Evolutionary conservation across 2,113 vertebrate genomes (phyloP).

Genomic region (Thermophis baileyi): DNA sequence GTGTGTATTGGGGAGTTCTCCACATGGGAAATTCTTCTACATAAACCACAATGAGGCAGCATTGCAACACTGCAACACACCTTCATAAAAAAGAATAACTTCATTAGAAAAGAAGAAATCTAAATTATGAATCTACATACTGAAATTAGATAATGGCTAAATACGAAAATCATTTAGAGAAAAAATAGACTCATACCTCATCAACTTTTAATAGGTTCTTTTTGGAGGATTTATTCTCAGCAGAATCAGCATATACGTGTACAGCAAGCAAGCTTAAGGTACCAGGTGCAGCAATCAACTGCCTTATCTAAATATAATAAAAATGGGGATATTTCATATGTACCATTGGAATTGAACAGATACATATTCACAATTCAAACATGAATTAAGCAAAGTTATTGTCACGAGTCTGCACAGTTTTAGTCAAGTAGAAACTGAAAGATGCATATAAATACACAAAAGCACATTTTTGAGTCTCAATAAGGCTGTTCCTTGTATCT

Average conservation of each 20-base stretch:
- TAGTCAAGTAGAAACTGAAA: background rate
- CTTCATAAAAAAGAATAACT: slow-evolving; percentile 51
- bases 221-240: slow-evolving; percentile 70
- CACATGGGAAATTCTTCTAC: background rate
- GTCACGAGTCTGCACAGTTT: background rate
- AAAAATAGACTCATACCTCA: slow-evolving; percentile 71
- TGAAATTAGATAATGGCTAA: slow-evolving; percentile 33
- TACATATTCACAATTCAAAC: background rate
- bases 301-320: slow-evolving; percentile 70
- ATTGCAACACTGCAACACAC: slow-evolving; percentile 33
- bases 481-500: background rate
- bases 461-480: background rate
- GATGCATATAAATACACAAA: background rate
- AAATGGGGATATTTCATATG: slow-evolving; percentile 13
- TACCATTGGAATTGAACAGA: background rate
- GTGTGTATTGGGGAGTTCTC: background rate
- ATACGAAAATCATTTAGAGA: slow-evolving; percentile 53
- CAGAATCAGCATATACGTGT: slow-evolving; percentile 75
- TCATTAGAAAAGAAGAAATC: slow-evolving; percentile 33
- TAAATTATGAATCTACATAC: slow-evolving; percentile 45
- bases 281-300: slow-evolving; percentile 69
- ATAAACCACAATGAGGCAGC: background rate
- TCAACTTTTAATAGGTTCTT: slow-evolving; percentile 71
- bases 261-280: slow-evolving; percentile 70
- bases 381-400: background rate